phyloP scores from a whole-genome alignment of 1,140 invertebrate genomes.

The Nylanderia fulva region DNA sequence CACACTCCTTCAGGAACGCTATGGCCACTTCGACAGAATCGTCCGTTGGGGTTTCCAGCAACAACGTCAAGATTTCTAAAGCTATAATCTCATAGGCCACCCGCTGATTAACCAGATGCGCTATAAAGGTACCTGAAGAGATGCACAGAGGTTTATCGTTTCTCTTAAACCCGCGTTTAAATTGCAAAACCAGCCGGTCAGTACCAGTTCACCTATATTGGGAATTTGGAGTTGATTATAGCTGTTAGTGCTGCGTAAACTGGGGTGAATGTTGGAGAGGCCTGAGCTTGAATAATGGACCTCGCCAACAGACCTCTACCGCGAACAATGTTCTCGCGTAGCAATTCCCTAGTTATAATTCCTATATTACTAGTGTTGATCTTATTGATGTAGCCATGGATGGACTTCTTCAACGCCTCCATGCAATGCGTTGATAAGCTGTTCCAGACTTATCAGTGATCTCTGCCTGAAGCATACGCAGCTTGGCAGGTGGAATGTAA shows the following conservation, averaged over 20 bases:
- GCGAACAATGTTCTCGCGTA: slow-evolving; percentile 98
- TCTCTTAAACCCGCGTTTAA: slow-evolving; percentile 95
- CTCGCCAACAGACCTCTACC: slow-evolving; percentile 96
- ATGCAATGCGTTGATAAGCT: slow-evolving; percentile 98
- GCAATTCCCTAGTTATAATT: slow-evolving; percentile 95
- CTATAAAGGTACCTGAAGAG: slow-evolving; percentile 96
- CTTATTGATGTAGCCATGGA: slow-evolving; percentile 99
- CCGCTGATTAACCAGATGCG: slow-evolving; percentile 98
- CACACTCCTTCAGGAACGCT: slow-evolving; percentile 98
- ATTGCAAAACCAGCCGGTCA: slow-evolving; percentile 97
- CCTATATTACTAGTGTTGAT: slow-evolving; percentile 98
- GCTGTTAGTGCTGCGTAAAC: slow-evolving; percentile 98
- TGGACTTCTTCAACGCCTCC: slow-evolving; percentile 99
- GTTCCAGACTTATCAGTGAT: slow-evolving; percentile 97
- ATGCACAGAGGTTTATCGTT: slow-evolving; percentile 98
- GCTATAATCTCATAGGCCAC: slow-evolving; percentile 99
- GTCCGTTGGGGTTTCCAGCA: slow-evolving; percentile 98
- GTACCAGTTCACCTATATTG: slow-evolving; percentile 97
- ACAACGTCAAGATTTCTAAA: slow-evolving; percentile 97
- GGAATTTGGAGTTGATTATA: slow-evolving; percentile 99
- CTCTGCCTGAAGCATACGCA: slow-evolving; percentile 97
- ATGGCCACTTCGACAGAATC: slow-evolving; percentile 99
- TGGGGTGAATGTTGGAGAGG: slow-evolving; percentile 98
- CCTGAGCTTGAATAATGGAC: slow-evolving; percentile 98
- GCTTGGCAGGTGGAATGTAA: slow-evolving; percentile 98